Conservation (phyloP, 2,113 vertebrate genomes). For the Anarrhichthys ocellatus region DNA sequence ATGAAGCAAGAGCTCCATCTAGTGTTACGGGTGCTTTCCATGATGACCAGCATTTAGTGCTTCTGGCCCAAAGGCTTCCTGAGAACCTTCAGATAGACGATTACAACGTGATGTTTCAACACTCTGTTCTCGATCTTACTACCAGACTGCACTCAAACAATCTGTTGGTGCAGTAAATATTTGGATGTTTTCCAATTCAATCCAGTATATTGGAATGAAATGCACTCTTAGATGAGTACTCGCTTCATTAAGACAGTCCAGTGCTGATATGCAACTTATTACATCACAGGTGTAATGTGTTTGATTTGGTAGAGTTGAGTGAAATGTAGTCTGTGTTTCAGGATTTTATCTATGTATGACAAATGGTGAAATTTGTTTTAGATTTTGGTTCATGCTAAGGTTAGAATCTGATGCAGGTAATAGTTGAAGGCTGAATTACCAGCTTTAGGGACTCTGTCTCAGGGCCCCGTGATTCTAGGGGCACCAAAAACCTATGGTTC, state of each 20-base stretch:
- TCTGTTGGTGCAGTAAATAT: background rate
- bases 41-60: background rate
- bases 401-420: background rate
- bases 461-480: background rate
- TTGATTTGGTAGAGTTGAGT: background rate
- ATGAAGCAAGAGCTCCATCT: conserved; percentile 75
- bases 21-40: conserved; percentile 35
- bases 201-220: background rate
- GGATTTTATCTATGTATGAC: background rate
- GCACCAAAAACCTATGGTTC: background rate
- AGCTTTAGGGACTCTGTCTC: background rate
- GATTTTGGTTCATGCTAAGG: background rate
- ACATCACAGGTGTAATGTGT: background rate
- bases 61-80: background rate
- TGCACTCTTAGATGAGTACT: background rate
- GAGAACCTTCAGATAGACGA: background rate
- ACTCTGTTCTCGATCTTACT: background rate
- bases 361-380: background rate
- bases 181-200: background rate
- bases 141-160: background rate
- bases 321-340: background rate
- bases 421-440: background rate
- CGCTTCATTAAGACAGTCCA: background rate
- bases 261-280: background rate
- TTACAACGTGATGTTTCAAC: background rate